Evolutionary conservation across 2,113 vertebrate genomes (phyloP), one percentile per base, ranked within the genome.

Genomic region (Lynx canadensis): DNA sequence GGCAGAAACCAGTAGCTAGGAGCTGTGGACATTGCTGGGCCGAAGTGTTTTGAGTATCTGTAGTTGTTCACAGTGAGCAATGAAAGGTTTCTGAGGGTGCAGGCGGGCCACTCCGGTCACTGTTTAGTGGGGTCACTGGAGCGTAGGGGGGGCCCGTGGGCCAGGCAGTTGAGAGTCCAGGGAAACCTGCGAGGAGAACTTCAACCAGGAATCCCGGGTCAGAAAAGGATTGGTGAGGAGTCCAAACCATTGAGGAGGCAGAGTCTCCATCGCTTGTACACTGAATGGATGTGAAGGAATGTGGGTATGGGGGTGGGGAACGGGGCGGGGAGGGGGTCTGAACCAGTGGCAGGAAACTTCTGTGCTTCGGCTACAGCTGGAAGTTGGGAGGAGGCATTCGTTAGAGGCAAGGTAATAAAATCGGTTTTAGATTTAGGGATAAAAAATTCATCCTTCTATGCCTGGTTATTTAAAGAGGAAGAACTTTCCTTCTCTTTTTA

Each of bases 401-500:
- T 74, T 89, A 91, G 41, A 90, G 38, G 33, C 31, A 9, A 86
- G 55, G 38, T 91, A 19, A 82, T 82, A 88, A n/a, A 95, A 87
- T 80, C 84, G 78, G 33, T 74, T 95, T 97, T 93, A 60, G 84
- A 89, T 27, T 92, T 88, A 57, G 80, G 65, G 29, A 83, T 97
- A 87, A 98, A 97, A 95, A 55, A 91, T 74, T 95, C 41, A 88
- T 96, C 13, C 29, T 84, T 94, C 36, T 14, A 18, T 94, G 45
- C 78, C 84, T 98, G 80, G 97, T 60, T 84, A 52, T 96, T 96
- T 98, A 94, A 98, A 95, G 68, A 96, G 45, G 57, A 78, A 95
- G 78, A 95, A 94, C 48, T 95, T 92, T 93, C 27, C 52, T 92
- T 63, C 71, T 96, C 91, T n/a, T 97, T 98, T 97, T 97, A 97